phyloP scores from a whole-genome alignment of 2,797 vertebrate genomes.

The Paguma larvata region DNA sequence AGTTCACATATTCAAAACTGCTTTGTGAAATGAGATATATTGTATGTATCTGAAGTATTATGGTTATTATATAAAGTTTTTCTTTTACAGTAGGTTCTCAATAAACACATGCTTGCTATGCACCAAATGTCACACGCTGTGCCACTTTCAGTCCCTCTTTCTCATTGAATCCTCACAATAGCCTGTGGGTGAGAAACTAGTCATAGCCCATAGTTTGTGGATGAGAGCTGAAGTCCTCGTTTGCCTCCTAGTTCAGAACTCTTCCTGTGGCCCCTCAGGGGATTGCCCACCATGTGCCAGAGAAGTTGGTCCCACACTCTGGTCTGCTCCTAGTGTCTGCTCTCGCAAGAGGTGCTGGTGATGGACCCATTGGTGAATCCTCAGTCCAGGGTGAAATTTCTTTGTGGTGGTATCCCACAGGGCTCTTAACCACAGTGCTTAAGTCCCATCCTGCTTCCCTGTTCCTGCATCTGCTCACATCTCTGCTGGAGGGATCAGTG shows the following conservation, averaged over 20 bases:
- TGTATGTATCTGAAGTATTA: not conserved
- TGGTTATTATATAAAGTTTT: not conserved
- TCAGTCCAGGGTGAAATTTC: not conserved
- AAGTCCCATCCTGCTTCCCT: not conserved
- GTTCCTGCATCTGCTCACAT: not conserved
- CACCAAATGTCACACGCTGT: not conserved
- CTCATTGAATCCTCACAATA: not conserved
- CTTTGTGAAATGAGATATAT: not conserved
- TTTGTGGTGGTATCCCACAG: not conserved
- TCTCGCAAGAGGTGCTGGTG: not conserved
- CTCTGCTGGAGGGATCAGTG: not conserved
- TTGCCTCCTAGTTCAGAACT: not conserved
- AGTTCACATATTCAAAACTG: not conserved
- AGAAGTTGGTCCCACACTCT: not conserved
- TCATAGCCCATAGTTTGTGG: not conserved
- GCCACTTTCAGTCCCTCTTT: not conserved
- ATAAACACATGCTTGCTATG: not conserved
- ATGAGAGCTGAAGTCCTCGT: not conserved
- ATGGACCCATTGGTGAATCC: not conserved
- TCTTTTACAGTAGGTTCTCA: not conserved
- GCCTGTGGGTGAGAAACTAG: not conserved
- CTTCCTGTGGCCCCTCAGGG: not conserved
- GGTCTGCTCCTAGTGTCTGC: not conserved
- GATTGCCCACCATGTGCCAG: not conserved
- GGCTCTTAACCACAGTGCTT: not conserved